These are phyloP conservation scores for Steatocranus sp. DNA, from an alignment of 2,797 vertebrate species.

Conservation along the genomic window DNA sequence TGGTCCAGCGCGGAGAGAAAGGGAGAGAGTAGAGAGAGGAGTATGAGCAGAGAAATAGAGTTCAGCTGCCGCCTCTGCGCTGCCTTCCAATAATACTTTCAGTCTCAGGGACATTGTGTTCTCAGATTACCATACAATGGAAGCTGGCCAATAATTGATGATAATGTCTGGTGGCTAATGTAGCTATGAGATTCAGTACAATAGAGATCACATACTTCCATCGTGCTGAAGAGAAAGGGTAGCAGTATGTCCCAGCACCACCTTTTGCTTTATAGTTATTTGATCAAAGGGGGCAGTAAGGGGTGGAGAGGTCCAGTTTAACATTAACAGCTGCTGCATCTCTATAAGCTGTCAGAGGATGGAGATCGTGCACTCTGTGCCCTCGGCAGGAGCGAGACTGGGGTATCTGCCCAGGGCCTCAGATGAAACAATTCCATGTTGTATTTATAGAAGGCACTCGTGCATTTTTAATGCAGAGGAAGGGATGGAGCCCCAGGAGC, in stretches of 20 bases:
- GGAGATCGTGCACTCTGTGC: neutral
- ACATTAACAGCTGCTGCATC: constrained; percentile 2
- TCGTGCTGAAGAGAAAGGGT: neutral
- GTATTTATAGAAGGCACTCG: constrained; percentile 75
- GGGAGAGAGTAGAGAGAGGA: constrained; percentile 3
- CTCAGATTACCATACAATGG: constrained; percentile 34
- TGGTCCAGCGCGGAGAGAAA: constrained; percentile 33
- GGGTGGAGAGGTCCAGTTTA: neutral
- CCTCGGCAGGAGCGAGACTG: constrained; percentile 32
- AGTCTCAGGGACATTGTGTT: constrained; percentile 54
- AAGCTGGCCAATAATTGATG: constrained; percentile 50
- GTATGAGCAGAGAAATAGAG: constrained; percentile 26
- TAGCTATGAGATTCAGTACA: neutral
- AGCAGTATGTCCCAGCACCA: neutral
- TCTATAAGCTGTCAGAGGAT: neutral
- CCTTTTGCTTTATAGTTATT: neutral
- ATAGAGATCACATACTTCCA: neutral
- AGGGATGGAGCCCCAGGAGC: constrained; percentile 55
- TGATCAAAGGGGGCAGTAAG: neutral
- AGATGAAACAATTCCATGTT: constrained; percentile 69
- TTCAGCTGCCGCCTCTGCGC: constrained; percentile 56
- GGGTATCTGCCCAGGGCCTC: constrained; percentile 53
- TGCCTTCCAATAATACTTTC: constrained; percentile 52
- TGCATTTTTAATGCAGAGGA: constrained; percentile 76
- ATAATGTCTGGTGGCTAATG: constrained; percentile 30